Base-by-base conservation (phyloP, 2,113 vertebrate species). In the Corythornis cristatus region DNA sequence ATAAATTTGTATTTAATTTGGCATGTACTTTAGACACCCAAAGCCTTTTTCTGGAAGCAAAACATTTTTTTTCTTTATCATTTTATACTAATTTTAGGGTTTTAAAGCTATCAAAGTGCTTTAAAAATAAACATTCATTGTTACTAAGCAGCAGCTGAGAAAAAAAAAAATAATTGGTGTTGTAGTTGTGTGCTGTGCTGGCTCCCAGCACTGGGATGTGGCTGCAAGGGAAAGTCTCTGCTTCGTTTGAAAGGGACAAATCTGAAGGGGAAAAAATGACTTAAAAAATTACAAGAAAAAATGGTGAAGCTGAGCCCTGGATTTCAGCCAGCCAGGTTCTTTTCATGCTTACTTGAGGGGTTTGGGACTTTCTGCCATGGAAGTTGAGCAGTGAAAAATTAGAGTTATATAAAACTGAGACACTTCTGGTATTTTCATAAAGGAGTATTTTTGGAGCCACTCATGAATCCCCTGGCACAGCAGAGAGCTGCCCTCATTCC, bases 71-170 rank as follows among this genome's bases (percentile, higher is more conserved):
- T 88, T 75, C 84, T 95, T 75, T 53, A 56, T 73, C 57, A 3
- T 62, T 71, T 77, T 70, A 10, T 77, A 50, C 37, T 91, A 94
- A 66, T 83, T 88, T 88, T 77, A 88, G 45, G 18, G 4, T 71
- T 94, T 93, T 64, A 86, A 77, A 83, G 26, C 56, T 86, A 46
- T 66, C 28, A 85, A 74, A 86, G 37, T 58, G 56, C 67, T 91
- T 78, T 62, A 88, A 94, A 93, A 93, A 91, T 76, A 85, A 89
- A 70, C 45, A 74, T 48, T 81, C 43, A 56, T 84, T 88, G 61
- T 88, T 87, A 84, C 48, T 53, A 76, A 1, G 5, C 26, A 78
- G 65, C 57, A 90, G 48, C 40, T 81, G 61, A 90, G 73, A 71
- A 85, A 90, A 37, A 37, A 37, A 37, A 92, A 83, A 83, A 83